These are phyloP conservation scores for Hydrochoerus hydrochaeris DNA, from an alignment of 2,113 vertebrate species.

Conservation along the genomic window DNA sequence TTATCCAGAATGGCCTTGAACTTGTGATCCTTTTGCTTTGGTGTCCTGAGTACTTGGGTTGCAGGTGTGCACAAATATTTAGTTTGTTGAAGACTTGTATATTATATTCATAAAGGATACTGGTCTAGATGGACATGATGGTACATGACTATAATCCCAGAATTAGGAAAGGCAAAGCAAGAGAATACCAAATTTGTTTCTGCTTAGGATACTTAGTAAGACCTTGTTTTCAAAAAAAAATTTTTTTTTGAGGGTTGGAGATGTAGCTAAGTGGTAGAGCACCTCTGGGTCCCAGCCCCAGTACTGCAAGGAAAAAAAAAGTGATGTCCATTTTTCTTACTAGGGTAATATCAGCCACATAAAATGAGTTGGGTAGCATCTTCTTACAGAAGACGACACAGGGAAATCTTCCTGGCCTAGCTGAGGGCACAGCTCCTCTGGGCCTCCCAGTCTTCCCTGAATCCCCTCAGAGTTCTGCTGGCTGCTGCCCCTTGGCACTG, in stretches of 20 bases:
- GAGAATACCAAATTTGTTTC: not conserved
- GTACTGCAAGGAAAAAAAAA: not conserved
- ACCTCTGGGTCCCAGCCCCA: not conserved
- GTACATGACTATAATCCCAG: not conserved
- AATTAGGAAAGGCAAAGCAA: not conserved
- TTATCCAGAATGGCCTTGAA: too few species aligned
- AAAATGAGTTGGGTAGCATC: not conserved
- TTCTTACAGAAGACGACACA: not conserved
- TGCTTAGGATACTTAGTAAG: not conserved
- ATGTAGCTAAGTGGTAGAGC: not conserved
- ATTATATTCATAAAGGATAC: not conserved
- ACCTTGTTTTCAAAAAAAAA: not conserved
- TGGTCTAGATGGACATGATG: not conserved
- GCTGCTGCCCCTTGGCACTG: not conserved
- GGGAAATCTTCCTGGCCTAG: not conserved
- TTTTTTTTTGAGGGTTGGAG: not conserved
- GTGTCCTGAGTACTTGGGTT: not conserved
- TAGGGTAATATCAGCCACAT: not conserved
- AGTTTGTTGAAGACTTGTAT: not conserved
- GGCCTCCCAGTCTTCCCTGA: not conserved
- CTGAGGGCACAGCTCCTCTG: accelerated
- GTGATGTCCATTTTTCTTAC: not conserved
- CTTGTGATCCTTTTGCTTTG: not conserved
- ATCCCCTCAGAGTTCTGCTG: not conserved
- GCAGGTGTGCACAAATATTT: not conserved